Base-by-base conservation (phyloP, 92 coral and sea anemone genomes). In the Paramuricea clavata region DNA sequence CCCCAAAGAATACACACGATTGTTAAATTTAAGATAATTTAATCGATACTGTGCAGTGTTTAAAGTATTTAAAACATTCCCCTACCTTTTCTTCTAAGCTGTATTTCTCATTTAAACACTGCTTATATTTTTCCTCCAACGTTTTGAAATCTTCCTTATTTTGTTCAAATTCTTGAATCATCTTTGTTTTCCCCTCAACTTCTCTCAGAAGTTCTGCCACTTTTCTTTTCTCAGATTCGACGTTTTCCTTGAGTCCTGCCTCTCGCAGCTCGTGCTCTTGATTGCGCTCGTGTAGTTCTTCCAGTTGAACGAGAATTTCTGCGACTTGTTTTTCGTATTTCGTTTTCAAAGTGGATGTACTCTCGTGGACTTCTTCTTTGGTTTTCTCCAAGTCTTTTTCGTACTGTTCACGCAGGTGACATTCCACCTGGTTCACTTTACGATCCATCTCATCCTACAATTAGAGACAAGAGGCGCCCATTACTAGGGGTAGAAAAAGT, bases 301-400 rank as follows among this genome's bases (percentile, higher is more conserved):
- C 98, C 93, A 95, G 92, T 71, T 95, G 98, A 49, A 76, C 87
- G 92, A 94, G 90, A 15, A 95, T 92, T 31, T 95, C 98, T 1
- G 98, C 86, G 31, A 95, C 90, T 71, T 95, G 93, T 27, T 93
- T 89, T 54, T 95, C 98, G 54, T 94, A 95, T 78, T 95, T 95
- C 49, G 90, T 95, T 85, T 95, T 95, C 79, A 95, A 74, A 17
- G 98, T 95, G 22, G 92, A 81, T 57, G 93, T 89, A 67, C 97
- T 95, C 71, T 94, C 98, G 54, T 89, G 95, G 33, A 95, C 91
- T 69, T 95, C 98, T 13, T 90, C 92, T 13, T 94, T 94, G 35
- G 94, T 89, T 68, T 91, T 91, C 26, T 88, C 94, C 49, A 93
- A 88, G 62, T 95, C 96, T 76, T 95, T 94, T 36, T 95, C 96